A percentile compares a stretch with the other conserved stretches of the same genome.
Conservation (phyloP, 2,888 invertebrate genomes). For the Aleiodes alternator region DNA sequence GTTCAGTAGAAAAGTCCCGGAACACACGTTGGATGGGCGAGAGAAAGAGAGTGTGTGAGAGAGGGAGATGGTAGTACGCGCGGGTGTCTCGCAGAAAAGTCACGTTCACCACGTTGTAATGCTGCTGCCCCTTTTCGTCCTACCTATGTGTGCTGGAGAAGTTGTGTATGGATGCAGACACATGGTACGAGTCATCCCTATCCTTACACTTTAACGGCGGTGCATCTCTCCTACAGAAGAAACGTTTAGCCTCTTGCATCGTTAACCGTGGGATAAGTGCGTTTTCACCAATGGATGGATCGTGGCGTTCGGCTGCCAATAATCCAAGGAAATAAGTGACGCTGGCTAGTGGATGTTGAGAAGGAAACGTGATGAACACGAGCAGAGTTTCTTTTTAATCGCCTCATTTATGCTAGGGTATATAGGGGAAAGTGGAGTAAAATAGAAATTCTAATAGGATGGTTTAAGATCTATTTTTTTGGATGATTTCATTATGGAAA, state of each 20-base stretch:
- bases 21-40: constrained; percentile 33
- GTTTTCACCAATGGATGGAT: constrained; percentile 17
- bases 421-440: too few species aligned
- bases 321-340: constrained; percentile 25
- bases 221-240: constrained; percentile 19
- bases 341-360: constrained; percentile 39
- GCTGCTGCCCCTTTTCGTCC: constrained; percentile 16
- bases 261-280: constrained; percentile 48
- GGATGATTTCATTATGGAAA: neutral
- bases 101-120: constrained; percentile 30
- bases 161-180: neutral
- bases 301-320: constrained; percentile 3
- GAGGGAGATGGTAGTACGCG: constrained; percentile 13
- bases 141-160: constrained; percentile 1
- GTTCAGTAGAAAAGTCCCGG: constrained; percentile 37
- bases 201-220: constrained; percentile 2
- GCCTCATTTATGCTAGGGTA: too few species aligned
- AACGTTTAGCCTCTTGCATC: constrained; percentile 43
- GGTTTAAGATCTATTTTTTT: neutral
- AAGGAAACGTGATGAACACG: constrained; percentile 34
- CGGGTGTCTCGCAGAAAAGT: constrained; percentile 43
- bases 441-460: too few species aligned
- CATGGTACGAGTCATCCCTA: constrained; percentile 6
- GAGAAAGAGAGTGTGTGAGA: constrained; percentile 13
- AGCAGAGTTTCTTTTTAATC: too few species aligned